Evolutionary conservation across 2,797 vertebrate species (phyloP).

Genomic region (Yasuhikotakia modesta): DNA sequence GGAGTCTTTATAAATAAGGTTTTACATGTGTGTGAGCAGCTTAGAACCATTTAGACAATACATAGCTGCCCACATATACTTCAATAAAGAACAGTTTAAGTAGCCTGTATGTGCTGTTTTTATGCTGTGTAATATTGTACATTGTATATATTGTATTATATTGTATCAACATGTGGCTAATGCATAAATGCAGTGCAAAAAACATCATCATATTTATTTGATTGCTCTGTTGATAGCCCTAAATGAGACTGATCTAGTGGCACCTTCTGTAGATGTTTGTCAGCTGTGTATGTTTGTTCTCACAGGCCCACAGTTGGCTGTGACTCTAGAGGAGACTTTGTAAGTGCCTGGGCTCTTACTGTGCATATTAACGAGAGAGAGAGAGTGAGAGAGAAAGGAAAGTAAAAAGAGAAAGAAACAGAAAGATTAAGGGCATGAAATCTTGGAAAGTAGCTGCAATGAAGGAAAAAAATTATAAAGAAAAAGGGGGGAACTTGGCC

Average conservation of each 20-base stretch:
- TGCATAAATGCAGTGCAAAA: background rate
- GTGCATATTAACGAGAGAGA: conserved; percentile 82
- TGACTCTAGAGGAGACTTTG: conserved; percentile 72
- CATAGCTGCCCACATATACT: background rate
- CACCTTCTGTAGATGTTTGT: conserved; percentile 78
- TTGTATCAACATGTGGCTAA: background rate
- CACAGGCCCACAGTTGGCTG: conserved; percentile 76
- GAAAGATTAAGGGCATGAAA: conserved; percentile 50
- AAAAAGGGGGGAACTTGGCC: conserved; percentile 46
- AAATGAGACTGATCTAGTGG: conserved; percentile 69
- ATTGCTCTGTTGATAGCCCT: conserved; percentile 61
- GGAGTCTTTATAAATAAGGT: no score
- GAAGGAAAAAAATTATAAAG: conserved; percentile 31
- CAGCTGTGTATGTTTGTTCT: conserved; percentile 76
- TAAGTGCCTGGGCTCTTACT: conserved; percentile 79
- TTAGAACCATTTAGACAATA: no score
- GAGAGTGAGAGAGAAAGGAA: conserved; percentile 44
- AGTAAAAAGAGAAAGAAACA: conserved; percentile 16
- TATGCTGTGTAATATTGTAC: background rate
- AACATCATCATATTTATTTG: background rate
- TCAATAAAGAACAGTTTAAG: background rate
- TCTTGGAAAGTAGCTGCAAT: conserved; percentile 37
- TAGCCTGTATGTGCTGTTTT: background rate
- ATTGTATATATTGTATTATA: background rate
- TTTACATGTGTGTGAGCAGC: no score